Evolutionary conservation across 2,113 vertebrate species (phyloP).

Genomic region (Passerina amoena): DNA sequence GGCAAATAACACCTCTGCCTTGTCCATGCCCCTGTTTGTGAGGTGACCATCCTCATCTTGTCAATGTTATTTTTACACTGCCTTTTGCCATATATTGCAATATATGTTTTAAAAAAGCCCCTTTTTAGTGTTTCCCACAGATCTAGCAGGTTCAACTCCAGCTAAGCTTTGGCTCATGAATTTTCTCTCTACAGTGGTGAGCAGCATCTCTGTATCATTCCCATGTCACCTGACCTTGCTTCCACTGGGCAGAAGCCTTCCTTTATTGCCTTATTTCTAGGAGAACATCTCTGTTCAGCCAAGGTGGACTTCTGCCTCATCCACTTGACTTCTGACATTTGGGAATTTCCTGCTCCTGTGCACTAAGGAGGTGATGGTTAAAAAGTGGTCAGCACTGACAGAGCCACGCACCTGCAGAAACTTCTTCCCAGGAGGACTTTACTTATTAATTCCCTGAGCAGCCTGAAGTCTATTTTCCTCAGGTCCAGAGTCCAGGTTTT

Average conservation of each 20-base stretch:
- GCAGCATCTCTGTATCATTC: background rate
- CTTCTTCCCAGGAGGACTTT: background rate
- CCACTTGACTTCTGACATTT: background rate
- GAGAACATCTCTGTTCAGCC: background rate
- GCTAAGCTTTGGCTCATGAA: background rate
- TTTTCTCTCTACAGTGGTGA: background rate
- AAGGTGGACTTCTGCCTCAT: background rate
- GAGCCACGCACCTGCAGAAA: background rate
- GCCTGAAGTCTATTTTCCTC: background rate
- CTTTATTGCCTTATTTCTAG: background rate
- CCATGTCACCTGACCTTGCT: background rate
- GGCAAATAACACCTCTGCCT: background rate
- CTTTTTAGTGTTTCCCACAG: background rate
- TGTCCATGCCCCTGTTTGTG: background rate
- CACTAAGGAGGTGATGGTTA: background rate
- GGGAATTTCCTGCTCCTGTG: background rate
- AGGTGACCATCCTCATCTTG: background rate
- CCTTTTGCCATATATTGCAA: background rate
- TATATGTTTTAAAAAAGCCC: background rate
- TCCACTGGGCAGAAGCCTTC: background rate
- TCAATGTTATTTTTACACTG: background rate
- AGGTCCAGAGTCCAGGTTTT: background rate
- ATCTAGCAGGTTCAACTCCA: background rate
- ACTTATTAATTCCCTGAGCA: background rate
- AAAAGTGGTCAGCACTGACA: accelerated